A percentile compares a stretch with the other conserved stretches of the same genome.
Conservation (phyloP, 2,888 invertebrate genomes). For the Melieria picta region DNA sequence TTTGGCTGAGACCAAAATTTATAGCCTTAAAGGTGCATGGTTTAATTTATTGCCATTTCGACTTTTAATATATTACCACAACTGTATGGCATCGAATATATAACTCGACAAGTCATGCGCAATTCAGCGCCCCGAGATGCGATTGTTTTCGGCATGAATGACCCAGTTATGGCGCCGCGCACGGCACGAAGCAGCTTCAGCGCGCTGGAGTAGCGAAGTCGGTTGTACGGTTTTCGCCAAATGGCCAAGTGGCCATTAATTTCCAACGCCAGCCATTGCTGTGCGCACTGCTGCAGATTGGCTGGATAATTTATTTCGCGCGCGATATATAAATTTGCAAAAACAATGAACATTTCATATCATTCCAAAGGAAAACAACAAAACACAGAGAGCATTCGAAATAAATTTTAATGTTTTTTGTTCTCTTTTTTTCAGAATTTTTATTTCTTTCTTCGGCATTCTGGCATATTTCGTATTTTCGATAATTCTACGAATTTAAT, state of each 20-base stretch:
- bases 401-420: constrained; percentile 15
- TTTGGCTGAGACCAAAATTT: no score
- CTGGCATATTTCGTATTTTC: constrained; percentile 23
- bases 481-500: constrained; percentile 42
- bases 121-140: not conserved
- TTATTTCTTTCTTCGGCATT: constrained; percentile 2
- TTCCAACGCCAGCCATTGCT: constrained; percentile 33
- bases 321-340: not conserved
- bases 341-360: not conserved
- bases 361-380: not conserved
- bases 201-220: no score
- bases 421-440: constrained; percentile 8
- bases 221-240: constrained; percentile 20
- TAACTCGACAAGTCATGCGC: not conserved
- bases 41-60: no score
- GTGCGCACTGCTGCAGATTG: constrained; percentile 19
- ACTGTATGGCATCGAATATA: not conserved
- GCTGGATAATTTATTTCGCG: constrained; percentile 38
- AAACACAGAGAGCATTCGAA: constrained; percentile 1
- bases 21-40: no score
- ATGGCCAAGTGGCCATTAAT: constrained; percentile 44
- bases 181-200: no score
- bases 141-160: constrained; percentile 37
- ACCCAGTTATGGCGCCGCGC: constrained; percentile 42
- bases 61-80: no score